Percentiles rank a stretch among this genome's conserved stretches.
Evolutionary conservation across 2,888 invertebrate species (phyloP).

Genomic region (Oscheius myriophilus): DNA sequence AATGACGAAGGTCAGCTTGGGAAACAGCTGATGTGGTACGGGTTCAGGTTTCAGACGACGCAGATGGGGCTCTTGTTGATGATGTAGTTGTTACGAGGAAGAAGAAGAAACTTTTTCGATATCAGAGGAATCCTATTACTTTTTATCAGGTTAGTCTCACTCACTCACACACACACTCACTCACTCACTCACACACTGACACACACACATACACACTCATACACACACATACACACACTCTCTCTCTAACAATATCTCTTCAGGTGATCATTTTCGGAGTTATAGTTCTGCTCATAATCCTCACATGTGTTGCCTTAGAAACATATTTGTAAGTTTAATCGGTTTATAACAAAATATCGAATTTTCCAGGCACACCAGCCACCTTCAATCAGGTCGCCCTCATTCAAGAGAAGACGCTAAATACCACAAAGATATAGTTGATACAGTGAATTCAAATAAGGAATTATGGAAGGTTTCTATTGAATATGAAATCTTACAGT

Average conservation of each 20-base stretch:
- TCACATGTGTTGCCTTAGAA: slow-evolving; percentile 33
- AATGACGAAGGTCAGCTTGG: too few relatives aligned
- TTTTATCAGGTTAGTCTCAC: slow-evolving; percentile 16
- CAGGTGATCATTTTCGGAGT: slow-evolving; percentile 33
- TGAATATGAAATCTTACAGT: neutral
- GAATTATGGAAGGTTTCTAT: slow-evolving; percentile 17
- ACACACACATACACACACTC: neutral
- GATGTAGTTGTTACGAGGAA: slow-evolving; percentile 12
- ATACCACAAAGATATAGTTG: slow-evolving; percentile 29
- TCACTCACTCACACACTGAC: too few relatives aligned
- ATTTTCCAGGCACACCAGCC: slow-evolving; percentile 19
- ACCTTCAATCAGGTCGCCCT: slow-evolving; percentile 7
- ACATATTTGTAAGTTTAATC: slow-evolving; percentile 33
- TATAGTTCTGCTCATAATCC: slow-evolving; percentile 31
- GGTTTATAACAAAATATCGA: neutral
- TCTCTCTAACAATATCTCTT: neutral
- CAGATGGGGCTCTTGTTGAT: slow-evolving; percentile 22
- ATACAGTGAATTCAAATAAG: slow-evolving; percentile 10
- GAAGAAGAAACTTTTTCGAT: slow-evolving; percentile 16
- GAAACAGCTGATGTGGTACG: neutral
- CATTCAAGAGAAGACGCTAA: slow-evolving; percentile 24
- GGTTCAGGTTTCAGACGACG: slow-evolving; percentile 13
- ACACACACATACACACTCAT: too few relatives aligned
- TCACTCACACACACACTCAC: too few relatives aligned
- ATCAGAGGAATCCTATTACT: slow-evolving; percentile 14